phyloP scores from a whole-genome alignment of 2,888 invertebrate species.

The Megastigmus dorsalis region DNA sequence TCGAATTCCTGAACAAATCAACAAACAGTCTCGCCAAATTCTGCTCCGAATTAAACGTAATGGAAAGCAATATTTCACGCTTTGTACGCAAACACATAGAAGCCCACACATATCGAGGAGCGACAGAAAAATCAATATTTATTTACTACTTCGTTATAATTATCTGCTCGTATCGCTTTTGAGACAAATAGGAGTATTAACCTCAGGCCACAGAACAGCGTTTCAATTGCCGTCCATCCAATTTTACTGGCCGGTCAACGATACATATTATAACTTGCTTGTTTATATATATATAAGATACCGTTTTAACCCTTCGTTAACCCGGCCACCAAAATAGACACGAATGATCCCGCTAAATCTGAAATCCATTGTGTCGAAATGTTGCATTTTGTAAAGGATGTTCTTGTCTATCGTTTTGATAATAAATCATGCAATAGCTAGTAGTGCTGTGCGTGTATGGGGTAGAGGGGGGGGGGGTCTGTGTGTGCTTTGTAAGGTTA shows the following conservation, averaged over 20 bases:
- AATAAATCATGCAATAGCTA: slow-evolving; percentile 21
- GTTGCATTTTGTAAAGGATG: neutral
- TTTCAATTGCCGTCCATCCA: slow-evolving; percentile 28
- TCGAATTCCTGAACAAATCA: neutral
- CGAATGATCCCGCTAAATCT: slow-evolving; percentile 1
- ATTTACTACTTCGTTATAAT: slow-evolving; percentile 32
- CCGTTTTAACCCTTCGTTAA: slow-evolving; percentile 32
- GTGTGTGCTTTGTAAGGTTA: too few species aligned
- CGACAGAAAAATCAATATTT: neutral
- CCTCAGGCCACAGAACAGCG: slow-evolving; percentile 1
- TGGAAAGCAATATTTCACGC: neutral
- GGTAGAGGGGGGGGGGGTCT: neutral
- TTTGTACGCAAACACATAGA: neutral
- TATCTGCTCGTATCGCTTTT: slow-evolving; percentile 14
- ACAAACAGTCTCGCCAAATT: neutral
- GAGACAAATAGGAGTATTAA: slow-evolving; percentile 5
- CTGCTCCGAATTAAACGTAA: slow-evolving; percentile 1
- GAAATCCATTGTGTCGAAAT: slow-evolving; percentile 25
- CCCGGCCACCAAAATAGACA: slow-evolving; percentile 1
- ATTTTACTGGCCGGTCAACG: slow-evolving; percentile 19
- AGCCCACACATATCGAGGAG: neutral
- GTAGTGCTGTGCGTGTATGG: too few species aligned
- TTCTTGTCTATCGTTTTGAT: neutral
- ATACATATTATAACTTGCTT: slow-evolving; percentile 22
- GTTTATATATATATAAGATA: neutral